Evolutionary conservation across 2,113 vertebrate species (phyloP), one percentile per base, ranked within the genome.

Genomic region (Misgurnus mizolepis): DNA sequence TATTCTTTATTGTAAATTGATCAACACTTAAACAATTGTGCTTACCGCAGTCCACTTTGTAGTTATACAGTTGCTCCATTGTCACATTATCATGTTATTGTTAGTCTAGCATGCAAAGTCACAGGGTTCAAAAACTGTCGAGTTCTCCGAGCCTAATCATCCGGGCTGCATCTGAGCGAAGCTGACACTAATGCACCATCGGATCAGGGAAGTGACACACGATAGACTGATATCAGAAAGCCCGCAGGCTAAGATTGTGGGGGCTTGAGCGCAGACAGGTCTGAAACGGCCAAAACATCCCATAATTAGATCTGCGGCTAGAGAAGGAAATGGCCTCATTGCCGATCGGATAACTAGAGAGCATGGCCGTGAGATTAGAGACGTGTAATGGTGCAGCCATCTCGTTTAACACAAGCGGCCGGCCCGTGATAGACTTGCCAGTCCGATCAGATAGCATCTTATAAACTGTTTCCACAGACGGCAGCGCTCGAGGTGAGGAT

Each of bases 301-400:
- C 73, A 80, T 85, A 85, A 83, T 80, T 77, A 80, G 78, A 85
- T 80, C 81, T 80, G 61, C 34, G 60, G 76, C 49, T 64, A 45
- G 68, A 77, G 74, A 65, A 81, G 84, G 77, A 82, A 85, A 71
- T 53, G 40, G 78, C n/a, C 73, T 79, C 77, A 77, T 77, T 39
- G 47, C 81, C 73, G 81, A 82, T 85, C 62, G 43, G 81, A 80
- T 85, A 80, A 85, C 68, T 67, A 55, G 18, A 82, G 73, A 83
- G 72, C 67, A 77, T 80, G 22, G 73, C 67, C 7, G 61, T 62
- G 61, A 76, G 73, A 83, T 82, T 85, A 78, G 73, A 79, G 67
- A 64, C 17, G 34, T 79, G 76, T 76, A 80, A 79, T 77, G 62
- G 79, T 70, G 69, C 47, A 81, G 62, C 68, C 49, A 66, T 66